phyloP scores from a whole-genome alignment of 2,797 vertebrate genomes.

The Prionace glauca region DNA sequence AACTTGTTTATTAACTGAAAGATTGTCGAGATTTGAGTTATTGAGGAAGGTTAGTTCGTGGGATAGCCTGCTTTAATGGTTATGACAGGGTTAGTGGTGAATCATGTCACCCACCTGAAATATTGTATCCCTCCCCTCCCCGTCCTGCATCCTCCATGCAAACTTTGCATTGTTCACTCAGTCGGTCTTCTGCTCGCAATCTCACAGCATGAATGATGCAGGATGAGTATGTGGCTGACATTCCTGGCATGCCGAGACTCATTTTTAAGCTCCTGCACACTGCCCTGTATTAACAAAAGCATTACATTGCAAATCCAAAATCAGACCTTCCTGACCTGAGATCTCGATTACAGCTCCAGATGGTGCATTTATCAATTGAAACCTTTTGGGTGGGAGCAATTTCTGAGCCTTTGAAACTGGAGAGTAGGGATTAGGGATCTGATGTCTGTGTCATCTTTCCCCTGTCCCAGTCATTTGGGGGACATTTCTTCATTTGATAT shows the following conservation, averaged over 20 bases:
- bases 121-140: background rate
- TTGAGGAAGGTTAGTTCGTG: background rate
- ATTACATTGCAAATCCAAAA: background rate
- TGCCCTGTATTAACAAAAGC: background rate
- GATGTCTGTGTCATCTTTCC: background rate
- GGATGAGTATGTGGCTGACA: background rate
- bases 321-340: background rate
- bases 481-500: background rate
- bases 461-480: background rate
- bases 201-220: background rate
- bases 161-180: background rate
- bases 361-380: background rate
- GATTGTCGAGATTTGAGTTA: background rate
- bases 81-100: background rate
- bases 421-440: background rate
- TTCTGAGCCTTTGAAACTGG: background rate
- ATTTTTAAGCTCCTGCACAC: background rate
- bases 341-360: background rate
- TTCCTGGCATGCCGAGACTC: background rate
- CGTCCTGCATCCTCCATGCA: too few species aligned
- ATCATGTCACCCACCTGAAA: background rate
- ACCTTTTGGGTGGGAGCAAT: background rate
- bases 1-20: constrained; percentile 2
- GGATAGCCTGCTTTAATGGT: background rate
- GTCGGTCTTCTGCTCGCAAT: too few species aligned